Conservation (phyloP, 1,140 invertebrate species). For the Aphidius ervi region DNA sequence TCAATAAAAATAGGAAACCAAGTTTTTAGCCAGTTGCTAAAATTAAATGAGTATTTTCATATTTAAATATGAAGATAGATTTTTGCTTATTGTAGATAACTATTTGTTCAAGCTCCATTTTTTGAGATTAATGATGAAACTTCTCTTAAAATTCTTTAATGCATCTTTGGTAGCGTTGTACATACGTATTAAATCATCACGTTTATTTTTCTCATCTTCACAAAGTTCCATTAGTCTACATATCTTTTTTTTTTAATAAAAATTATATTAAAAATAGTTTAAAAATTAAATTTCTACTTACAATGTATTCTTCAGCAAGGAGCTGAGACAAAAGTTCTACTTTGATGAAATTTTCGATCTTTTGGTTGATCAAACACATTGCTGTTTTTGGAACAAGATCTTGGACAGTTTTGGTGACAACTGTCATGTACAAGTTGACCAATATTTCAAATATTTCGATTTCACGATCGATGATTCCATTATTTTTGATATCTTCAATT, state of each 20-base stretch:
- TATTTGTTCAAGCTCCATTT: constrained; percentile 79
- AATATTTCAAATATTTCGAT: constrained; percentile 99
- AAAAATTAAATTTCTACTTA: constrained; percentile 45
- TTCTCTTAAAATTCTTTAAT: constrained; percentile 92
- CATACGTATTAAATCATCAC: constrained; percentile 98
- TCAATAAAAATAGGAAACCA: too few relatives aligned
- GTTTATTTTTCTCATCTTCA: constrained; percentile 89
- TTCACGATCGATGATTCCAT: constrained; percentile 74
- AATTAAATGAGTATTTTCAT: too few relatives aligned
- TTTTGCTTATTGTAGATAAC: constrained; percentile 79
- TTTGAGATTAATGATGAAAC: constrained; percentile 96
- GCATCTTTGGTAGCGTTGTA: constrained; percentile 99
- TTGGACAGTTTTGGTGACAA: constrained; percentile 97
- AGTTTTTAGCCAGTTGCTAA: too few relatives aligned
- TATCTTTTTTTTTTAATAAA: neutral
- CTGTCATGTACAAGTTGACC: constrained; percentile 99
- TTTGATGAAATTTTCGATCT: constrained; percentile 97
- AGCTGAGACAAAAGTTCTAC: constrained; percentile 93
- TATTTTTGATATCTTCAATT: too few relatives aligned
- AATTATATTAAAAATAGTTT: too few relatives aligned
- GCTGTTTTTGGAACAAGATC: constrained; percentile 98
- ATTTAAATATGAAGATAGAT: constrained; percentile 19
- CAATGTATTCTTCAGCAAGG: constrained; percentile 95
- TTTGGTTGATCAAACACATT: constrained; percentile 98
- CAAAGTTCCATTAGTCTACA: constrained; percentile 99